Base-by-base conservation (phyloP, 53 echinoderm and acorn worm species). In the Patiria pectinifera region DNA sequence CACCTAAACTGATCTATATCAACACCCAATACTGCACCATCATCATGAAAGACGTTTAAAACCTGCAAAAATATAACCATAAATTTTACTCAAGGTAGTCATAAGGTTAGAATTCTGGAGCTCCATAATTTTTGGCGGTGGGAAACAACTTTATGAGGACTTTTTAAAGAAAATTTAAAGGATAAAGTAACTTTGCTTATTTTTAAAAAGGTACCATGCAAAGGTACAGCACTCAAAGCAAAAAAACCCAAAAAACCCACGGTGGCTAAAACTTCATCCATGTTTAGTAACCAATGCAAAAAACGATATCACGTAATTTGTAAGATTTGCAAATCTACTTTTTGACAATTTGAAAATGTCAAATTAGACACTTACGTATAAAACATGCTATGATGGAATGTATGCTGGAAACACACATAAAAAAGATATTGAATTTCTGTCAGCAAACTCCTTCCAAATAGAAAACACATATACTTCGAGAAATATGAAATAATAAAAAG, bases 1-100 rank as follows among this genome's bases (percentile, higher is more conserved):
- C 69, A 90, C 90, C 90, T 63, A 4, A 90, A 66, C 45, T 81
- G 46, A 45, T n/a, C 62, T 19, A 81, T 35, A 4, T 23, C 15
- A 35, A 47, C 69, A 23, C 90, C 90, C 48, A 90, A 22, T 11
- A 66, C 26, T 47, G 66, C 81, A 19, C 15, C 48, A 45, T 90
- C 77, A 66, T 81, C 90, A 80, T 3, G 11, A 48, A 90, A 88
- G 26, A 22, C 61, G 44, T 24, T 72, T 78, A 48, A 62, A 60
- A 62, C n/a, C 62, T 89, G 76, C 19, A 62, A 19, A 46, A 7
- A 66, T 66, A 6, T 3, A 66, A 4, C 2, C 1, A 60, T 12
- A 60, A 2, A 12, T 11, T 60, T 60, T 60, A 8, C 0, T 12
- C 12, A 11, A 14, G 1, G 66, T 7, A 0, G 19, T 6, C 19